phyloP scores from a whole-genome alignment of 64 coral and sea anemone genomes.

The Hydrozoanthus tunicans region DNA sequence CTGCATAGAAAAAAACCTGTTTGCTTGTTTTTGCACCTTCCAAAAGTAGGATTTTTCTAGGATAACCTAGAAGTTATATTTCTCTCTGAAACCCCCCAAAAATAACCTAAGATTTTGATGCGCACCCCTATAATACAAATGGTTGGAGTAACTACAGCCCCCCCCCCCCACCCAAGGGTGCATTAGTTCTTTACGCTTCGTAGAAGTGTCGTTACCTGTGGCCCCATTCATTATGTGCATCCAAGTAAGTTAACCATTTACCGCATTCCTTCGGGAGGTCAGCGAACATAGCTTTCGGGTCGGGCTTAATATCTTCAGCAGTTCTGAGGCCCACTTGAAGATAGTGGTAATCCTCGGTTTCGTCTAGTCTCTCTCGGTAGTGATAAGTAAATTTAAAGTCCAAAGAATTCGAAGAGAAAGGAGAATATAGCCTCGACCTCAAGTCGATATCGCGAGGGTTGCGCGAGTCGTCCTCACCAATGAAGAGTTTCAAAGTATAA shows the following conservation, averaged over 20 bases:
- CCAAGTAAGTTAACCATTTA: slow-evolving; percentile 53
- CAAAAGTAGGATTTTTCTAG: no score
- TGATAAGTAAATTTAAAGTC: slow-evolving; percentile 52
- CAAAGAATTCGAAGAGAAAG: slow-evolving; percentile 30
- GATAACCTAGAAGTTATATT: no score
- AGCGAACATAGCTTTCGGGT: slow-evolving; percentile 29
- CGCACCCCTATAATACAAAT: no score
- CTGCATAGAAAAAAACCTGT: no score
- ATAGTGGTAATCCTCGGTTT: slow-evolving; percentile 47
- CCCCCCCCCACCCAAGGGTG: no score
- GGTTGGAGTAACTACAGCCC: no score
- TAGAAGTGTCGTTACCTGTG: slow-evolving; percentile 10
- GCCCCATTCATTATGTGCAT: slow-evolving; percentile 38
- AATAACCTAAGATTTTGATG: no score
- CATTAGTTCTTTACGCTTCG: no score
- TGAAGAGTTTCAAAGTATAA: slow-evolving; percentile 43
- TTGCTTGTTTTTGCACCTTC: no score
- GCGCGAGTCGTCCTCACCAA: slow-evolving; percentile 28
- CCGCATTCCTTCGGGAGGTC: slow-evolving; percentile 32
- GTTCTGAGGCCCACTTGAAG: slow-evolving; percentile 38
- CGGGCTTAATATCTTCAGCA: slow-evolving; percentile 18
- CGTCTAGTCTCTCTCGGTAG: slow-evolving; percentile 3
- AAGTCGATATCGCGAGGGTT: slow-evolving; percentile 49
- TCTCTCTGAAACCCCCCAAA: no score
- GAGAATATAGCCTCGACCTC: slow-evolving; percentile 42